Conservation (phyloP, 1,140 invertebrate species). For the Drosophila carrolli region DNA sequence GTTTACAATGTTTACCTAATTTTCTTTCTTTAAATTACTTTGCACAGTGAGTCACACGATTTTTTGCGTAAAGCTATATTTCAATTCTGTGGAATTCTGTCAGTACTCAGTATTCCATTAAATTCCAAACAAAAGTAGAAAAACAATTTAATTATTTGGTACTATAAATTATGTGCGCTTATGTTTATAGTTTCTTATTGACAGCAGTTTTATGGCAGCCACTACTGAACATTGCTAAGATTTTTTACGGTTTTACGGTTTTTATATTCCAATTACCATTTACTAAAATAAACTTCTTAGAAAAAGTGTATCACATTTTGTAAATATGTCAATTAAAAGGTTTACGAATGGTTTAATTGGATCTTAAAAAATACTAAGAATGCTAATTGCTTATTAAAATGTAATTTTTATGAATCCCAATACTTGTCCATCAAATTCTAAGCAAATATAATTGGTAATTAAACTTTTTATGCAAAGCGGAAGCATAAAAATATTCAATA, state of each 20-base stretch:
- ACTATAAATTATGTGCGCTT: neutral
- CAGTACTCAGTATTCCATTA: neutral
- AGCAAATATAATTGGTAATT: neutral
- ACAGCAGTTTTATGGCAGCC: neutral
- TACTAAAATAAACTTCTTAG: no score
- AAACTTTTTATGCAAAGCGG: no score
- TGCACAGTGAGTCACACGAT: conserved; percentile 16
- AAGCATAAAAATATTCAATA: neutral
- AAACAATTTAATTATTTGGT: conserved; percentile 1
- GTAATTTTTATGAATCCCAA: no score
- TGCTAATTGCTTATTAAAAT: no score
- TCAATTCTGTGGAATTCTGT: neutral
- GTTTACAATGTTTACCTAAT: conserved; percentile 21
- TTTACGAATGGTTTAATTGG: no score
- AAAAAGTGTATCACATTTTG: no score
- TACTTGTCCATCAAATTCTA: no score
- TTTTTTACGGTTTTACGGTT: no score
- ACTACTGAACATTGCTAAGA: no score
- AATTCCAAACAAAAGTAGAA: conserved; percentile 1
- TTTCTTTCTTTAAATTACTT: neutral
- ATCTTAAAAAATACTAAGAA: no score
- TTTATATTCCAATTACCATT: no score
- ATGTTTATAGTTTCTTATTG: conserved; percentile 4
- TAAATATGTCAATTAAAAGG: no score
- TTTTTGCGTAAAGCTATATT: neutral